phyloP scores from a whole-genome alignment of 2,888 invertebrate genomes.

The Toxonevra muliebris region DNA sequence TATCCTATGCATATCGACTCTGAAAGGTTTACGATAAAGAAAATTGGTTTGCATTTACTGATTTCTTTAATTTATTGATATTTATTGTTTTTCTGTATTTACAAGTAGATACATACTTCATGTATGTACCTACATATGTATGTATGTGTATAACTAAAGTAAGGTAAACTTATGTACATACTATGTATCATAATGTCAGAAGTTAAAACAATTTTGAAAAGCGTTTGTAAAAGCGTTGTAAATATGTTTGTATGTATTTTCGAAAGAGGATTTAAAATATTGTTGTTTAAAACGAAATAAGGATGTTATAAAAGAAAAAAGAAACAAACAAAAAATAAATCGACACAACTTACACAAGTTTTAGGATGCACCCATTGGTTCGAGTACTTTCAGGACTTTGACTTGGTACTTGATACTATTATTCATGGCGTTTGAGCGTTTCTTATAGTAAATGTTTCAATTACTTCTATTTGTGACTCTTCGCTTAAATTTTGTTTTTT shows the following conservation, averaged over 20 bases:
- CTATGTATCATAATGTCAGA: too few relatives aligned
- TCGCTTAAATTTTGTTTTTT: conserved; percentile 53
- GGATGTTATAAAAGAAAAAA: neutral
- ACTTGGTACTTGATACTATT: conserved; percentile 10
- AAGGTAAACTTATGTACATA: too few relatives aligned
- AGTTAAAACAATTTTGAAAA: neutral
- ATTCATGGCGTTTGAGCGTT: conserved; percentile 36
- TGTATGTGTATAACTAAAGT: too few relatives aligned
- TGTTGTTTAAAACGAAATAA: neutral
- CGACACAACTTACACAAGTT: neutral
- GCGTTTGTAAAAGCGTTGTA: neutral
- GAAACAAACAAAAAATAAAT: neutral
- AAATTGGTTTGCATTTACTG: too few relatives aligned
- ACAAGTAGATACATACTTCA: too few relatives aligned
- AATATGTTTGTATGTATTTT: neutral
- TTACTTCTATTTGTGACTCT: conserved; percentile 58
- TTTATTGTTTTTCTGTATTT: too few relatives aligned
- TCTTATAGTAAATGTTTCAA: conserved; percentile 42
- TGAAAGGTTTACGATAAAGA: too few relatives aligned
- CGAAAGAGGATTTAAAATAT: too few relatives aligned
- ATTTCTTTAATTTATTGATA: too few relatives aligned
- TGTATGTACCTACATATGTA: too few relatives aligned
- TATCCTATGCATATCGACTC: too few relatives aligned
- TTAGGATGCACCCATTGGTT: conserved; percentile 17
- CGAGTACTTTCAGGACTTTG: conserved; percentile 11